Evolutionary conservation across 2,113 vertebrate species (phyloP).

Genomic region (Turdus rufiventris): DNA sequence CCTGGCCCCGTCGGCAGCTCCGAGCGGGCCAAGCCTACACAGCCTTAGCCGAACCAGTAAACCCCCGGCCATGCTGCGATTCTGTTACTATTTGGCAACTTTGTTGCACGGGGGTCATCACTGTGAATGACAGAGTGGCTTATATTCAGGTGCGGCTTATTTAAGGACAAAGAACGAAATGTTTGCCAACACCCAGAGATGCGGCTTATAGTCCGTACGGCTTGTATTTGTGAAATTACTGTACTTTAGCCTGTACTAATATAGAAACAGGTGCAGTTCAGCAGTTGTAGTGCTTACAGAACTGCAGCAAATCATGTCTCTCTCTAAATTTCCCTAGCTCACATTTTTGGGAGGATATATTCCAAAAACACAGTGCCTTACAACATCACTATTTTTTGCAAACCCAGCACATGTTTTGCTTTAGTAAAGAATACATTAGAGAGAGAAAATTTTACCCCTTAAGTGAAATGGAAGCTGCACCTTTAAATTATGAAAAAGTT

Average conservation of each 20-base stretch:
- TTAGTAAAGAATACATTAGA: background rate
- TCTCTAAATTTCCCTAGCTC: background rate
- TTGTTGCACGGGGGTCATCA: no score
- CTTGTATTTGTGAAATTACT: no score
- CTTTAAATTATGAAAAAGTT: background rate
- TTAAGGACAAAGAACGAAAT: no score
- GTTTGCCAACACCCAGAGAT: no score
- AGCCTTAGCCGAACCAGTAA: no score
- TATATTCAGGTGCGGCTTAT: no score
- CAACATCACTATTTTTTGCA: background rate
- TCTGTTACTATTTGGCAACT: no score
- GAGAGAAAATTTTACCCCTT: background rate
- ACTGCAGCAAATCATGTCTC: background rate
- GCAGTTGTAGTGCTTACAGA: background rate
- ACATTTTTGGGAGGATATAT: background rate
- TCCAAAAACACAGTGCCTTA: background rate
- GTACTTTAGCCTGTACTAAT: background rate
- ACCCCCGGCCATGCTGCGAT: no score
- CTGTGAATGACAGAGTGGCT: no score
- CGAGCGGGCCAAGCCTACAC: no score
- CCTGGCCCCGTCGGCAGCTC: no score
- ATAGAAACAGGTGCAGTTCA: background rate
- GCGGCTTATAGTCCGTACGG: no score
- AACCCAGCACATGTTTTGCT: background rate
- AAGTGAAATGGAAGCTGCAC: background rate